A percentile compares a stretch with the other conserved stretches of the same genome.
Conservation (phyloP, 2,113 vertebrate genomes). For the Bothrops jararaca region DNA sequence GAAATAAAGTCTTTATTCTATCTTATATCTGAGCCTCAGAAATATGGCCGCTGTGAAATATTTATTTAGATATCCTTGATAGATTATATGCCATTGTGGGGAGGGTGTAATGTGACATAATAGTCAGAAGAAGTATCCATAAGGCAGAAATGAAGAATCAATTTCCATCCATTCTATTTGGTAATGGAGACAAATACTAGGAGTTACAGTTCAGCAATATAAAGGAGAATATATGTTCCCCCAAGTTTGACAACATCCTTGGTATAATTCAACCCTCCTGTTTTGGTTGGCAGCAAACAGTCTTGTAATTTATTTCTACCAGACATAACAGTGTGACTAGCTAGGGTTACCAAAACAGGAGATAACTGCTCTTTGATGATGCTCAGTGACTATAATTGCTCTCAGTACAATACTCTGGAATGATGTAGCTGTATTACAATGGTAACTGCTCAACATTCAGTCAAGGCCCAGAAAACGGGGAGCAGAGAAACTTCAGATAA, state of each 20-base stretch:
- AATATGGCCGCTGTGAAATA: background rate
- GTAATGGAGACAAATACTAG: background rate
- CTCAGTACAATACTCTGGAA: background rate
- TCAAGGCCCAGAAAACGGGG: background rate
- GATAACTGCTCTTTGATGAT: background rate
- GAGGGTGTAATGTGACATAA: background rate
- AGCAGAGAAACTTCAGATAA: background rate
- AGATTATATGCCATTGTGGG: background rate
- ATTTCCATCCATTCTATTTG: background rate
- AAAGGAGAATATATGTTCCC: background rate
- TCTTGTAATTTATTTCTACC: background rate
- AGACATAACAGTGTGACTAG: background rate
- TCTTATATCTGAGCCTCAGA: background rate
- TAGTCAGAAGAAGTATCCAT: background rate
- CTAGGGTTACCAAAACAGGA: background rate
- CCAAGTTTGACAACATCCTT: background rate
- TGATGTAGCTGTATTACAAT: background rate
- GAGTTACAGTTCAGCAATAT: background rate
- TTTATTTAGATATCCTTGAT: background rate
- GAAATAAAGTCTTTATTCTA: background rate
- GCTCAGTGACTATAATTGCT: background rate
- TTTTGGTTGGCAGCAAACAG: background rate
- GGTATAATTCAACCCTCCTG: background rate
- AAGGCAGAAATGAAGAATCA: background rate
- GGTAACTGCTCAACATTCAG: background rate